These are phyloP conservation scores for Edolisoma coerulescens DNA, from an alignment of 2,113 vertebrate species.

Conservation along the genomic window DNA sequence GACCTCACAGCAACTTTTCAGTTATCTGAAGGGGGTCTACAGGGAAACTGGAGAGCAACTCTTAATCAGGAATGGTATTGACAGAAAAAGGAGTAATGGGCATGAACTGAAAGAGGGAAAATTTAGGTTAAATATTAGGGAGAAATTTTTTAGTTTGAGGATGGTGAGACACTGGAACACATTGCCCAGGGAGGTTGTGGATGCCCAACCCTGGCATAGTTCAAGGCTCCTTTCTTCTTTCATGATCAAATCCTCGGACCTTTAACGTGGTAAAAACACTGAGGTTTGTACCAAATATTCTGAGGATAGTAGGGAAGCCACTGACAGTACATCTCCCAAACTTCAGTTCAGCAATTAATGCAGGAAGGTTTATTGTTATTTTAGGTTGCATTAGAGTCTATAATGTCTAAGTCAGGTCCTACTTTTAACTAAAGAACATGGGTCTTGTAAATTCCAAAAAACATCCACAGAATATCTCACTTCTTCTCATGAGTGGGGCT, in stretches of 20 bases:
- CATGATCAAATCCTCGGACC: background rate
- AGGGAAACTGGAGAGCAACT: background rate
- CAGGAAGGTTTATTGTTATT: background rate
- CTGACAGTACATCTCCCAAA: rapidly evolving
- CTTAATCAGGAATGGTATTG: background rate
- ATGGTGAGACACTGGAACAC: background rate
- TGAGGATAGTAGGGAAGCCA: background rate
- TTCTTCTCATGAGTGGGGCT: background rate
- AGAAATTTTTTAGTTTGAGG: background rate
- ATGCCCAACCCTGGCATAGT: background rate
- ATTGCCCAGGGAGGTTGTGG: background rate
- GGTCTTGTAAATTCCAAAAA: background rate
- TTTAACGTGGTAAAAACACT: background rate
- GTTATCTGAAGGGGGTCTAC: background rate
- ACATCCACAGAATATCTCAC: background rate
- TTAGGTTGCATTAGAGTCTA: background rate
- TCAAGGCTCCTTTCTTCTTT: background rate
- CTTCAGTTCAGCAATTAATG: background rate
- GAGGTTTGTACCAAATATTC: background rate
- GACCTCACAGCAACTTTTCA: background rate
- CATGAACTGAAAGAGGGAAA: background rate
- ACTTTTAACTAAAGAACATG: background rate
- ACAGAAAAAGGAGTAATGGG: background rate
- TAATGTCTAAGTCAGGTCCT: background rate
- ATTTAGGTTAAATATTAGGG: background rate